Percentiles rank a stretch among this genome's conserved stretches.
Conservation (phyloP, 1,140 invertebrate genomes). For the Heterodera carotae region DNA sequence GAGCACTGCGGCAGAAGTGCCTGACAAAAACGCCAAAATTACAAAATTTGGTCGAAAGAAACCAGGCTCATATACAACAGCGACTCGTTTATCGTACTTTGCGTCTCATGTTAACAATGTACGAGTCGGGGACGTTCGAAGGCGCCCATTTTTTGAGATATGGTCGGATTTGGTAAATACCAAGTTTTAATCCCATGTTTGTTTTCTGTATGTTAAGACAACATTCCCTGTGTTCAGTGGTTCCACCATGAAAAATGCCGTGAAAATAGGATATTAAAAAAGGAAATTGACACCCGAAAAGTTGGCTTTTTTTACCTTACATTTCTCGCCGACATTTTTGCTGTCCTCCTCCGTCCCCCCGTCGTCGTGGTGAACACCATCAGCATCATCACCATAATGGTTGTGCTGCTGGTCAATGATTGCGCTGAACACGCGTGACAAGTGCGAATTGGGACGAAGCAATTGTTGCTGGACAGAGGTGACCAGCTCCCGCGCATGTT, state of each 20-base stretch:
- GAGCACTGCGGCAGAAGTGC: background rate
- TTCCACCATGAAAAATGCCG: too few relatives aligned
- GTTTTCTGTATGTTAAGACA: too few relatives aligned
- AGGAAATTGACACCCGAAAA: background rate
- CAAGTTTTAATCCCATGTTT: too few relatives aligned
- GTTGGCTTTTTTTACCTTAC: slow-evolving; percentile 9
- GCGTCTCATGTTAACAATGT: too few relatives aligned
- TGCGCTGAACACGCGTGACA: slow-evolving; percentile 27
- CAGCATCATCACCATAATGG: too few relatives aligned
- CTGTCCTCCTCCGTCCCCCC: background rate
- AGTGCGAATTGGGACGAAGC: slow-evolving; percentile 16
- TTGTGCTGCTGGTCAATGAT: slow-evolving; percentile 33
- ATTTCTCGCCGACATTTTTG: slow-evolving; percentile 1
- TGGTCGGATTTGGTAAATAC: too few relatives aligned
- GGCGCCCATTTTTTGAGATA: too few relatives aligned
- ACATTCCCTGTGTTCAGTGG: too few relatives aligned
- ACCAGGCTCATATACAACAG: too few relatives aligned
- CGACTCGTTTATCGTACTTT: too few relatives aligned
- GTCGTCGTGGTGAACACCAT: background rate
- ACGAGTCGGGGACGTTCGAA: too few relatives aligned
- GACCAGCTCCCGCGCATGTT: background rate
- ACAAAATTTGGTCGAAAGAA: too few relatives aligned
- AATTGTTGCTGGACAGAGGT: background rate
- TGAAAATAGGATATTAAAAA: slow-evolving; percentile 4
- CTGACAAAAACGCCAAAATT: background rate